Percentiles rank a stretch among this genome's conserved stretches.
These are phyloP conservation scores for Chaetodon trifasciatus DNA, from an alignment of 2,797 vertebrate species.

Conservation along the genomic window DNA sequence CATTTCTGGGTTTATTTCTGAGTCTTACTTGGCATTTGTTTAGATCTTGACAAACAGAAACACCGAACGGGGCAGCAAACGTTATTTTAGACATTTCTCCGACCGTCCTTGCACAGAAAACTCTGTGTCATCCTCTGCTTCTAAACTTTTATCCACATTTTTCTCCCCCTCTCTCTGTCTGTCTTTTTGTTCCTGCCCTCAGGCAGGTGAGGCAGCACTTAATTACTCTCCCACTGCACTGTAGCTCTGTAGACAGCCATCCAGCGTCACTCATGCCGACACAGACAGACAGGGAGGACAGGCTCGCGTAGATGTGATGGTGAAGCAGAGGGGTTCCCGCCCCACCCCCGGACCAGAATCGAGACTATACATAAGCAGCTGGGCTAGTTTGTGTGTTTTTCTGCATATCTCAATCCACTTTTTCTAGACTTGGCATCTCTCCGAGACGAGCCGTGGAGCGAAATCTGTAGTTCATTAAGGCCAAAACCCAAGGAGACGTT, in stretches of 20 bases:
- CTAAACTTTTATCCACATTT: constrained; percentile 22
- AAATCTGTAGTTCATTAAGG: constrained; percentile 39
- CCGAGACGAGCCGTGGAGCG: neutral
- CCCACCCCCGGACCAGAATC: constrained; percentile 54
- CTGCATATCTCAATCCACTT: constrained; percentile 25
- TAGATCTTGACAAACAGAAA: constrained; percentile 14
- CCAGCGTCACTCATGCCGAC: constrained; percentile 33
- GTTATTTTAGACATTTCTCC: constrained; percentile 10
- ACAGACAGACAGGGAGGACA: constrained; percentile 54
- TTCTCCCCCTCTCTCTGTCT: constrained; percentile 17
- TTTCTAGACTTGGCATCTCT: constrained; percentile 33
- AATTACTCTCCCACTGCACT: constrained; percentile 53
- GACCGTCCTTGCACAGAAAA: neutral
- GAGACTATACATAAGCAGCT: constrained; percentile 44
- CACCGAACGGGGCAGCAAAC: neutral
- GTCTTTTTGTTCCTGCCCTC: constrained; percentile 36
- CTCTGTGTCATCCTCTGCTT: constrained; percentile 2
- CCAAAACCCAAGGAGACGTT: constrained; percentile 29
- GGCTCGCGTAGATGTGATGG: constrained; percentile 50
- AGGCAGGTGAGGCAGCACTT: constrained; percentile 58
- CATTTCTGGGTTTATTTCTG: constrained; percentile 14
- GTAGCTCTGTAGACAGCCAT: constrained; percentile 39
- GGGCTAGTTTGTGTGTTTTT: constrained; percentile 36
- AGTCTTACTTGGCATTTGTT: constrained; percentile 13
- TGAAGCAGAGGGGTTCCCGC: constrained; percentile 53